Percentiles rank a stretch among this genome's conserved stretches.
Conservation (phyloP, 1,140 invertebrate species). For the Drosophila takahashii region DNA sequence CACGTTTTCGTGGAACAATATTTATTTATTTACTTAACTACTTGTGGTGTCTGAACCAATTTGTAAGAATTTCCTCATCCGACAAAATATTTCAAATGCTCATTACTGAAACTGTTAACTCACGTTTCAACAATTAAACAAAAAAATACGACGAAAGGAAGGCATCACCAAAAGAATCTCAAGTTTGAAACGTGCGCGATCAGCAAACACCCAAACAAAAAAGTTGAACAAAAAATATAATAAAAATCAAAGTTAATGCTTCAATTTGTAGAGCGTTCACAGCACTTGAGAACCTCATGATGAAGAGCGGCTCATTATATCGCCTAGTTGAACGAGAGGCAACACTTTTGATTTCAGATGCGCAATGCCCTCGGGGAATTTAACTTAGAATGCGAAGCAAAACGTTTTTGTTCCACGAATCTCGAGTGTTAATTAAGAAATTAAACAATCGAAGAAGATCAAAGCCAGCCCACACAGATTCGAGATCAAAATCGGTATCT, state of each 20-base stretch:
- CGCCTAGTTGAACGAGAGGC: slow-evolving; percentile 34
- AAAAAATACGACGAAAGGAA: slow-evolving; percentile 23
- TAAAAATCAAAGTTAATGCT: slow-evolving; percentile 49
- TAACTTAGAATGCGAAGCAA: slow-evolving; percentile 22
- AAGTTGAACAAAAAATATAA: slow-evolving; percentile 14
- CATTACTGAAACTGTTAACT: slow-evolving; percentile 75
- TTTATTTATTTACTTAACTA: slow-evolving; percentile 59
- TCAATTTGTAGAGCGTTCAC: slow-evolving; percentile 56
- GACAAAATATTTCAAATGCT: slow-evolving; percentile 59
- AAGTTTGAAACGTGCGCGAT: slow-evolving; percentile 64
- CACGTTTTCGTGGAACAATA: slow-evolving; percentile 37
- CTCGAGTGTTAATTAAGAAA: slow-evolving; percentile 79
- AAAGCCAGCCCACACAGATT: slow-evolving; percentile 48
- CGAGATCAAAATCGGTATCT: slow-evolving; percentile 26
- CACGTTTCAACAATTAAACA: slow-evolving; percentile 75
- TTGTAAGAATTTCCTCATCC: slow-evolving; percentile 69
- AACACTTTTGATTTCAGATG: slow-evolving; percentile 80
- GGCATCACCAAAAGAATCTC: slow-evolving; percentile 61
- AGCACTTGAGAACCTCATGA: slow-evolving; percentile 38
- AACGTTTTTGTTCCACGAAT: slow-evolving; percentile 15
- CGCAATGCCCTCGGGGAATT: slow-evolving; percentile 42
- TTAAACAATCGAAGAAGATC: slow-evolving; percentile 65
- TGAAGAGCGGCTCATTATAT: slow-evolving; percentile 38
- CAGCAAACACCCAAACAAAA: slow-evolving; percentile 69
- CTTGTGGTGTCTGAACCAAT: slow-evolving; percentile 64